Evolutionary conservation across 2,888 invertebrate genomes (phyloP).

Genomic region (Cerceris ruficornis): DNA sequence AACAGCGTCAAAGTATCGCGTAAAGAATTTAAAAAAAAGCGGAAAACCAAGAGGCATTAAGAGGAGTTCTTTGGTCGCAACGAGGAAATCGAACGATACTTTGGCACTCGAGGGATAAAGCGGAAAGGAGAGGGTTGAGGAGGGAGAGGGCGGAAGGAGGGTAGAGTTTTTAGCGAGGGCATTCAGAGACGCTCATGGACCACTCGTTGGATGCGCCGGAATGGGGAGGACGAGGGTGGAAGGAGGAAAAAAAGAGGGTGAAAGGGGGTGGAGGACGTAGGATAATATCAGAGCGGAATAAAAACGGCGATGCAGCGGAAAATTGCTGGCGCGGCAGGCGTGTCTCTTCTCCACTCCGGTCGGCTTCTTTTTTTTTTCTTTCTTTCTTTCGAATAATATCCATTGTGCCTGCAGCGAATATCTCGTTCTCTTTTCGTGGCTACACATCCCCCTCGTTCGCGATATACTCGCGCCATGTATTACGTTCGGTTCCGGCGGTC

Average conservation of each 20-base stretch:
- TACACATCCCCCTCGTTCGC: not conserved
- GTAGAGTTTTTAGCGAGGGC: not conserved
- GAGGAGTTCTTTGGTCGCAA: not conserved
- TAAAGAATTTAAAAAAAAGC: not conserved
- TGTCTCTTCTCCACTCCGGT: not conserved
- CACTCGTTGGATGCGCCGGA: not conserved
- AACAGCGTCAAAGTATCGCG: not conserved
- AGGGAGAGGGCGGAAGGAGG: not conserved
- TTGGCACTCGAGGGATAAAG: not conserved
- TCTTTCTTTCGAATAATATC: constrained; percentile 24
- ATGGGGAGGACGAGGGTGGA: not conserved
- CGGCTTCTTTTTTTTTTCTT: not conserved
- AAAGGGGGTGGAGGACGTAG: not conserved
- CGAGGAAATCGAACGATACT: not conserved
- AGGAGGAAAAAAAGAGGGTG: not conserved
- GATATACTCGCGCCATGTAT: not conserved
- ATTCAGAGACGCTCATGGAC: not conserved
- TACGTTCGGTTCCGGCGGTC: not conserved
- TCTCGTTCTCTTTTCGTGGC: constrained; percentile 4
- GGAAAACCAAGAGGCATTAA: not conserved
- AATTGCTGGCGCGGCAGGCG: constrained; percentile 26
- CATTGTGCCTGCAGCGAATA: constrained; percentile 21
- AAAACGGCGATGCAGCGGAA: constrained; percentile 58
- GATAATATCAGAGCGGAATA: constrained; percentile 58
- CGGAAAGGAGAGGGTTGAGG: not conserved